phyloP scores from a whole-genome alignment of 2,113 vertebrate genomes.

The Rhipidura dahli region DNA sequence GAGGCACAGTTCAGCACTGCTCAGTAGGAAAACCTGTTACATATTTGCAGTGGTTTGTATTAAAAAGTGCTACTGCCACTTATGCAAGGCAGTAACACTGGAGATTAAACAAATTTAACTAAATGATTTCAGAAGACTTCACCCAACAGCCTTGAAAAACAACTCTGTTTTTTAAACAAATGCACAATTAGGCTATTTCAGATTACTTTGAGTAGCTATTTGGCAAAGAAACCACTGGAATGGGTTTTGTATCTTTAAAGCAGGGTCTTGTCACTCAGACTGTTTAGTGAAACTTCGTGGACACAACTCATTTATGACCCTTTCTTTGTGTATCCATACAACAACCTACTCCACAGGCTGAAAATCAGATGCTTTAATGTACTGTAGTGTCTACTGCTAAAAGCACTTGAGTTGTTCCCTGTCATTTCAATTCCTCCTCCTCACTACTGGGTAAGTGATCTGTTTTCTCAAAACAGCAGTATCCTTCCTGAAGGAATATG shows the following conservation, averaged over 20 bases:
- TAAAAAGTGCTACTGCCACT: background rate
- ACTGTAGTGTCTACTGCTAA: constrained; percentile 48
- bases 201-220: background rate
- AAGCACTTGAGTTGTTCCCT: constrained; percentile 33
- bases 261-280: background rate
- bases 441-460: constrained; percentile 43
- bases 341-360: background rate
- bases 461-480: constrained; percentile 49
- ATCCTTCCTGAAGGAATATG: constrained; percentile 67
- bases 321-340: background rate
- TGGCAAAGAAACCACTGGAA: background rate
- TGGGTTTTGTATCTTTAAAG: background rate
- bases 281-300: background rate
- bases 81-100: background rate
- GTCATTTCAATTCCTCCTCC: constrained; percentile 54
- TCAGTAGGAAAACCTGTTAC: background rate
- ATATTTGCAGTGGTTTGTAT: background rate
- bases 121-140: background rate
- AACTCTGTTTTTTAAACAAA: background rate
- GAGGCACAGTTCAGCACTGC: background rate
- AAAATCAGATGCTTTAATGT: constrained; percentile 20
- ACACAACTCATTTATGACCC: background rate
- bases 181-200: background rate
- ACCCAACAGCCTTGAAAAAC: background rate
- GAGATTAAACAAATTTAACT: background rate